phyloP scores from a whole-genome alignment of 2,113 vertebrate genomes.

The Sorex araneus region DNA sequence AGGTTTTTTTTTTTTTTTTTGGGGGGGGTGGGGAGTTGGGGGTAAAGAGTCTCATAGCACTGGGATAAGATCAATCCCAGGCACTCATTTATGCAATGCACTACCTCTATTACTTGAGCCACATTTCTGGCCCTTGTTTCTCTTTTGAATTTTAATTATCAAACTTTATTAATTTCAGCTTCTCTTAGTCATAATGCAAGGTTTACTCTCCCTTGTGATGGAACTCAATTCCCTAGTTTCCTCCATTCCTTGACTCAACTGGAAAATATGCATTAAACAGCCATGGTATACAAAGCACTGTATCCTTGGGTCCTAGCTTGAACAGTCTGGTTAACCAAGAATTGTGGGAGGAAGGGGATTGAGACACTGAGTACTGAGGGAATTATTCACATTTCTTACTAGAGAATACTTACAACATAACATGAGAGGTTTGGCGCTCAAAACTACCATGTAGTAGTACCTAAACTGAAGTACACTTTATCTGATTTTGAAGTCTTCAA shows the following conservation, averaged over 20 bases:
- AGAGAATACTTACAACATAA: constrained; percentile 15
- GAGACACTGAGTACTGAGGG: too few relatives aligned
- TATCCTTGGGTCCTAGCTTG: constrained; percentile 23
- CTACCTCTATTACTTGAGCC: too few relatives aligned
- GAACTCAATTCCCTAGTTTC: constrained; percentile 32
- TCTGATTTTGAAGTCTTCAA: background rate
- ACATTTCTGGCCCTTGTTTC: too few relatives aligned
- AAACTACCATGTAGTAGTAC: background rate
- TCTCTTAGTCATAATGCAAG: too few relatives aligned
- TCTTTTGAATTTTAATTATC: too few relatives aligned
- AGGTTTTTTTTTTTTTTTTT: too few relatives aligned
- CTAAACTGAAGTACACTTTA: background rate
- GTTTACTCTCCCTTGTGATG: background rate
- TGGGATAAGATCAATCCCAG: too few relatives aligned
- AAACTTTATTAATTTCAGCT: too few relatives aligned
- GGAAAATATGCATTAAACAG: background rate
- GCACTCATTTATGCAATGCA: too few relatives aligned
- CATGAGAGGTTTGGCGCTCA: background rate
- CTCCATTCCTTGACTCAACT: background rate
- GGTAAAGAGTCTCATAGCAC: too few relatives aligned
- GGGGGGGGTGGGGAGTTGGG: too few relatives aligned
- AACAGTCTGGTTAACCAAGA: background rate
- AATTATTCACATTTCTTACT: background rate
- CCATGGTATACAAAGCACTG: constrained; percentile 13
- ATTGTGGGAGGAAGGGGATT: too few relatives aligned